Conservation (phyloP, 2,888 invertebrate species). For the Drosophila limbata region DNA sequence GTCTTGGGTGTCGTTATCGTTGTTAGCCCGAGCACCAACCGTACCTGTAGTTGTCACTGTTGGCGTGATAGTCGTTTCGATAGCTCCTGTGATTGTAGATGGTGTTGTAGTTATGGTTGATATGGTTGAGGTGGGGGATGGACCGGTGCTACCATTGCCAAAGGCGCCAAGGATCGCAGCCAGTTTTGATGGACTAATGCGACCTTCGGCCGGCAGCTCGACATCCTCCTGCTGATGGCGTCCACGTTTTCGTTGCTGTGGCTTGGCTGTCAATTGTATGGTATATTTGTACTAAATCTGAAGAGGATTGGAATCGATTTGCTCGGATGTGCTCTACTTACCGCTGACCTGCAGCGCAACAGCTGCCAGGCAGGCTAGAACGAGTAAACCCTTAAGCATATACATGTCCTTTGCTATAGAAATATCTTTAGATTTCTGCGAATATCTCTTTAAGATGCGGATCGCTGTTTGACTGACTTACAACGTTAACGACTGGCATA, state of each 20-base stretch:
- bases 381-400: constrained; percentile 51
- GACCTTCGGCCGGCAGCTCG: constrained; percentile 57
- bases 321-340: constrained; percentile 36
- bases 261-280: constrained; percentile 47
- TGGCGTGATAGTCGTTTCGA: neutral
- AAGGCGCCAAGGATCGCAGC: constrained; percentile 39
- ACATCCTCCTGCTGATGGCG: constrained; percentile 44
- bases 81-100: neutral
- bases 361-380: constrained; percentile 63
- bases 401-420: constrained; percentile 50
- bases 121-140: constrained; percentile 2
- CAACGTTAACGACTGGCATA: constrained; percentile 55
- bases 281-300: neutral
- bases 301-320: neutral
- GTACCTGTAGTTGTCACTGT: neutral
- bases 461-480: constrained; percentile 70
- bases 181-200: constrained; percentile 53
- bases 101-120: neutral
- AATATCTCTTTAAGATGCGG: constrained; percentile 55
- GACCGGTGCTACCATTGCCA: neutral
- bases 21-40: constrained; percentile 4
- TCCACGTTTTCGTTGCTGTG: constrained; percentile 38
- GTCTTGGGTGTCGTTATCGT: constrained; percentile 19
- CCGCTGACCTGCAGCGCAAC: constrained; percentile 50
- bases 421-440: constrained; percentile 8